phyloP scores from a whole-genome alignment of 2,888 invertebrate species.

The Cancer borealis region DNA sequence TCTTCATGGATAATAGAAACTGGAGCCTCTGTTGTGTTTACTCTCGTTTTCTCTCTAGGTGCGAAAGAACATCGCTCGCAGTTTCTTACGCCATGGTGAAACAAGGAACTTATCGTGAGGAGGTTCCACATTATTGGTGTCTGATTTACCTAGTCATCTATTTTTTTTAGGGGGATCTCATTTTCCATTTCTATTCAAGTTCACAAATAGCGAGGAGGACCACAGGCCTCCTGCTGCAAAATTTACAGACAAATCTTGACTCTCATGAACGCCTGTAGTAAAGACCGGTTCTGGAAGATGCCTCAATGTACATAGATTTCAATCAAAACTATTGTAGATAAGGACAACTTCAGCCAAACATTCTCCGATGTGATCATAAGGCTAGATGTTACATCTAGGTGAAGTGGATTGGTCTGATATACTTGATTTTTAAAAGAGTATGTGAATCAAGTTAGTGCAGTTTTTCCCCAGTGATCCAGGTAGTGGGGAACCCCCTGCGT shows the following conservation, averaged over 20 bases:
- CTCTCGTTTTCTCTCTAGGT: background rate
- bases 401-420: background rate
- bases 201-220: background rate
- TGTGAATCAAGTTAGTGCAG: background rate
- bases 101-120: too few relatives aligned
- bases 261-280: background rate
- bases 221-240: constrained; percentile 6
- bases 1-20: background rate
- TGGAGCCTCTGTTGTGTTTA: background rate
- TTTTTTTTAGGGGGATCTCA: too few relatives aligned
- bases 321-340: background rate
- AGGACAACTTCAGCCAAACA: background rate
- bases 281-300: background rate
- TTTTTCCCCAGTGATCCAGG: background rate
- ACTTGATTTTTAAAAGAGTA: background rate
- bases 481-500: background rate
- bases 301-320: background rate
- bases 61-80: background rate
- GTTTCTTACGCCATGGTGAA: too few relatives aligned
- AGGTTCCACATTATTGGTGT: too few relatives aligned
- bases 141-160: too few relatives aligned
- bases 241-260: background rate
- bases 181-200: background rate
- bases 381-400: background rate
- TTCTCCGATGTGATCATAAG: background rate